Evolutionary conservation across 2,113 vertebrate genomes (phyloP).

Genomic region (Chloropsis cyanopogon): DNA sequence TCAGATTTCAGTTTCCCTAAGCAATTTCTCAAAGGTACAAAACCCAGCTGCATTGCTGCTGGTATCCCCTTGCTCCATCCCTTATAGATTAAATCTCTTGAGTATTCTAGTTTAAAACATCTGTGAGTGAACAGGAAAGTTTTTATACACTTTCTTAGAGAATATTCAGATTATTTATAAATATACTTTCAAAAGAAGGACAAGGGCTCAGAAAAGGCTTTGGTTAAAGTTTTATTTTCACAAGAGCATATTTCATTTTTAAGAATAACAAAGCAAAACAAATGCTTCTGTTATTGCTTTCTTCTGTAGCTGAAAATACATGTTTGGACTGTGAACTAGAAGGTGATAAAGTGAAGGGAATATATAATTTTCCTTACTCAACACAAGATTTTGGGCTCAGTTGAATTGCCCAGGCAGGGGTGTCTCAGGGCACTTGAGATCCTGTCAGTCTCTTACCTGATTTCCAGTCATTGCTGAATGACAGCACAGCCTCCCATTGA

Average conservation of each 20-base stretch:
- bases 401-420: neutral
- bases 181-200: neutral
- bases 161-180: neutral
- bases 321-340: neutral
- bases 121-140: rapidly evolving
- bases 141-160: neutral
- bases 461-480: neutral
- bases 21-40: neutral
- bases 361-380: neutral
- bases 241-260: neutral
- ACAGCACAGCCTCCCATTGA: neutral
- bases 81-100: neutral
- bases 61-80: neutral
- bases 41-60: neutral
- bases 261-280: neutral
- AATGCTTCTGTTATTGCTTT: neutral
- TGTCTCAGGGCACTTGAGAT: neutral
- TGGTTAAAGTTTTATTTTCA: neutral
- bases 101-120: neutral
- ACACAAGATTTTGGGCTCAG: neutral
- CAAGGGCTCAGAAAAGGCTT: neutral
- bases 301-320: neutral
- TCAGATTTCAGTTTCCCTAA: neutral
- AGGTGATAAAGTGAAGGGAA: neutral
- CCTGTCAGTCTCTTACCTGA: neutral